Base-by-base conservation (phyloP, 2,797 vertebrate genomes). In the Numenius phaeopus region DNA sequence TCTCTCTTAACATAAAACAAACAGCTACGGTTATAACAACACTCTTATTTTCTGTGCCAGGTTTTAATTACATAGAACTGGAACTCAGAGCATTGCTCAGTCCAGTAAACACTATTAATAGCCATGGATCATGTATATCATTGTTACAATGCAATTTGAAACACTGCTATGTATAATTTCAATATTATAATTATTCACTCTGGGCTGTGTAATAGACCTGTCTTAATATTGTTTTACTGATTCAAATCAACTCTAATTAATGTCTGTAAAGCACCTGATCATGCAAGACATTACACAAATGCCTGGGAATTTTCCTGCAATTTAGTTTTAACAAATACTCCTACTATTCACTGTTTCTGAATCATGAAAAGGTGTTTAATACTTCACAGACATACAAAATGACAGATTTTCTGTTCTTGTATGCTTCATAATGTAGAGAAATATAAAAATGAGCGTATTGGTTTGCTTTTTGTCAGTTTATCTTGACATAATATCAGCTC, bases 231-330 rank as follows among this genome's bases (percentile, higher is more conserved):
- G 54, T 81, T 86, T 85, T 65, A 83, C 67, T 83, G 87, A 81
- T 87, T 96, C 83, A 72, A 62, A 87, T 89, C 30, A 87, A 79
- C 90, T 81, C 49, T 85, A 89, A 93, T 96, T 95, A 95, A 89
- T 30, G 55, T 55, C 69, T 83, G 30, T 62, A 66, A 93, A 96
- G 64, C 81, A 77, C 34, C 77, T 90, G 69, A 89, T 92, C 82
- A 83, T 65, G 37, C 39, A 86, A 96, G 39, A 39, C 66, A 47
- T 80, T n/a, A 52, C 5, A 7, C 40, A 83, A 93, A 93, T 54
- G 67, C 13, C 83, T 86, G 23, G 54, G 61, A 91, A 66, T 92
- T 94, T 66, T 80, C 49, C 69, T 81, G 42, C 47, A 83, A 54
- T 32, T 32, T 44, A 59, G n/a, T 59, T 87, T 71, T 54, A 87